Base-by-base conservation (phyloP, 1,140 invertebrate species). In the Pteromalus puparum region DNA sequence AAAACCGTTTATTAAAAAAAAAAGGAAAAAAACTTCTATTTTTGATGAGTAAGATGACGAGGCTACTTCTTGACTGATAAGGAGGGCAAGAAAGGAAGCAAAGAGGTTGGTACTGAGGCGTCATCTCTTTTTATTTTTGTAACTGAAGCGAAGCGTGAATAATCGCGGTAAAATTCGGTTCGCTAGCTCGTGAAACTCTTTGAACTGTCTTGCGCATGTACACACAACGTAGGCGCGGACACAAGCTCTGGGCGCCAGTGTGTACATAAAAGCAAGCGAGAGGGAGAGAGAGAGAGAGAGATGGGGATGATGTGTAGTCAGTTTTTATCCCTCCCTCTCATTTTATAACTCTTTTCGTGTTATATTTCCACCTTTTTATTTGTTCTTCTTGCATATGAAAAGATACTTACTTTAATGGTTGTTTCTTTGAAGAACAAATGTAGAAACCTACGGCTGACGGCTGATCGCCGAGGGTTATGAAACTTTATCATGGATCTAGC, bases 101-200 rank as follows among this genome's bases (percentile, higher is more conserved):
- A 70, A n/a, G 15, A 70, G 28, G 67, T 28, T 70, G 67, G 26
- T 15, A 53, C 53, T n/a, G 53, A 77, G 65, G 61, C 61, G 38
- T 68, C 24, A 61, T 75, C 34, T 81, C 18, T 73, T 73, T 53
- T 53, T 24, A 61, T 82, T 73, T 21, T 30, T 10, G 53, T 26
- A 46, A 9, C 5, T 74, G 24, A 74, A 38, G 48, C 53, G 34
- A 82, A 75, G 48, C 42, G 28, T 28, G 30, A 74, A 82, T 76
- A 83, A 76, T 68, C 61, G 61, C 61, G 73, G 73, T 83, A 28
- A 83, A 83, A 83, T 83, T 83, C 81, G 81, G 81, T 83, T 83
- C 81, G 74, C 73, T 83, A 83, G 81, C 53, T 83, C 81, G 81
- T 83, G 61, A 83, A 83, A 76, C 74, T 76, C 73, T 76, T 83